Percentiles rank a stretch among this genome's conserved stretches.
Conservation (phyloP, 1,140 invertebrate species). For the Asbolus verrucosus region DNA sequence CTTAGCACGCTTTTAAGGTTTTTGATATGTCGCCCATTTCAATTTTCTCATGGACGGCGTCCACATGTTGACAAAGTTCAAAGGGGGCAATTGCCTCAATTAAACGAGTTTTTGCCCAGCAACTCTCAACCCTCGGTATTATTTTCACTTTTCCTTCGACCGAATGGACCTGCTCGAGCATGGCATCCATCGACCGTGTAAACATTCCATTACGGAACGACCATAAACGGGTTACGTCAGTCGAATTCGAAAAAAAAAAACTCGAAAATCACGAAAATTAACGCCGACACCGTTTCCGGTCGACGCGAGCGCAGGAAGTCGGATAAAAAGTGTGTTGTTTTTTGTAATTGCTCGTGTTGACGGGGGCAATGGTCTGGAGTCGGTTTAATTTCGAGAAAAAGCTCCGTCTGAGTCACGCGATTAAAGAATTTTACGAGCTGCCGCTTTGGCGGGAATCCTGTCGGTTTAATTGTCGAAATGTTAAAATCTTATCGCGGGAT, state of each 20-base stretch:
- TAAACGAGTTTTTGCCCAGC: constrained; percentile 19
- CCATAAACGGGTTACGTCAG: not conserved
- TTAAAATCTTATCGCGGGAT: constrained; percentile 10
- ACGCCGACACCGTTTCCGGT: constrained; percentile 5
- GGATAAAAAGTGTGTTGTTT: no score
- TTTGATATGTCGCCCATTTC: no score
- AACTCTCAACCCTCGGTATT: not conserved
- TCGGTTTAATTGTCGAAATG: constrained; percentile 11
- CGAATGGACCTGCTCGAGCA: not conserved
- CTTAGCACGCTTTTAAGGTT: no score
- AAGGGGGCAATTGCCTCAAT: constrained; percentile 15
- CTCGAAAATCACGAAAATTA: constrained; percentile 18
- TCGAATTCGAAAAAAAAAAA: not conserved
- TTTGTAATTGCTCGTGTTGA: not conserved
- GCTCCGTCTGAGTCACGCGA: not conserved
- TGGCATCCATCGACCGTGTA: constrained; percentile 1
- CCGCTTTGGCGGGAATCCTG: not conserved
- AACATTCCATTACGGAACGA: constrained; percentile 20
- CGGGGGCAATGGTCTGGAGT: constrained; percentile 5
- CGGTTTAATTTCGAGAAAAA: not conserved
- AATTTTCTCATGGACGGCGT: no score
- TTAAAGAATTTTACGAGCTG: constrained; percentile 11
- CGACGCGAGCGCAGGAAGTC: constrained; percentile 5
- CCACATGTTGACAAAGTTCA: no score
- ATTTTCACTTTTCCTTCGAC: not conserved